Evolutionary conservation across 2,888 invertebrate genomes (phyloP).

Genomic region (Eupithecia dodoneata): DNA sequence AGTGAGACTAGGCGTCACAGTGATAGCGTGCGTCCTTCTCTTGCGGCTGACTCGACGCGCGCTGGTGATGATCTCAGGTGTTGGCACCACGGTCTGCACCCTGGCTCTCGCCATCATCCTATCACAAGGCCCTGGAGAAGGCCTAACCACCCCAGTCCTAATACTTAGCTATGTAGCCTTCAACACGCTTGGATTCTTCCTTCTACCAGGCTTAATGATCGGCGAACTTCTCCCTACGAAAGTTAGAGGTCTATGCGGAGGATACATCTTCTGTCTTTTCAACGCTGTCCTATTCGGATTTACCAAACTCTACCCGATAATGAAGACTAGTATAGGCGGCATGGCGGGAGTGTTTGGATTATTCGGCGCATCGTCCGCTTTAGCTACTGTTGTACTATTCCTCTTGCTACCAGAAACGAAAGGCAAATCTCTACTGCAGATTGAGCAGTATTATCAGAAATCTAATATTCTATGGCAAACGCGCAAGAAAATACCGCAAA

Average conservation of each 20-base stretch:
- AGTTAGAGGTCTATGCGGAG: slow-evolving; percentile 89
- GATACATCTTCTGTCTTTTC: slow-evolving; percentile 88
- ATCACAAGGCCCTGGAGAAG: slow-evolving; percentile 58
- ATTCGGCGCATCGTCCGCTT: slow-evolving; percentile 86
- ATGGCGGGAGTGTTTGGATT: slow-evolving; percentile 88
- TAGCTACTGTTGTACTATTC: slow-evolving; percentile 87
- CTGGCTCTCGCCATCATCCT: slow-evolving; percentile 80
- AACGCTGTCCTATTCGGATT: slow-evolving; percentile 87
- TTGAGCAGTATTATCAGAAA: slow-evolving; percentile 91
- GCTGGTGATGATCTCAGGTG: slow-evolving; percentile 87
- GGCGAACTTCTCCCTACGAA: slow-evolving; percentile 90
- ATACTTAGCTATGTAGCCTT: slow-evolving; percentile 89
- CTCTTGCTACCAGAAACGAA: slow-evolving; percentile 90
- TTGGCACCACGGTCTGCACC: slow-evolving; percentile 87
- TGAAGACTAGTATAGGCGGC: slow-evolving; percentile 83
- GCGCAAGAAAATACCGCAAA: slow-evolving; percentile 65
- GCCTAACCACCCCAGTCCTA: slow-evolving; percentile 61
- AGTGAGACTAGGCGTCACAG: slow-evolving; percentile 86
- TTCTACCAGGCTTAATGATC: slow-evolving; percentile 89
- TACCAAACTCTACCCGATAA: slow-evolving; percentile 88
- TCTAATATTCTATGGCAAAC: slow-evolving; percentile 86
- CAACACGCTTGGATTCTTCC: slow-evolving; percentile 89
- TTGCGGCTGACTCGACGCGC: slow-evolving; percentile 86
- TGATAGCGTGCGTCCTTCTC: slow-evolving; percentile 87
- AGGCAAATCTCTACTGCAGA: slow-evolving; percentile 87